A percentile compares a stretch with the other conserved stretches of the same genome.
These are phyloP conservation scores for Neoarius graeffei DNA, from an alignment of 2,113 vertebrate species.

Conservation along the genomic window DNA sequence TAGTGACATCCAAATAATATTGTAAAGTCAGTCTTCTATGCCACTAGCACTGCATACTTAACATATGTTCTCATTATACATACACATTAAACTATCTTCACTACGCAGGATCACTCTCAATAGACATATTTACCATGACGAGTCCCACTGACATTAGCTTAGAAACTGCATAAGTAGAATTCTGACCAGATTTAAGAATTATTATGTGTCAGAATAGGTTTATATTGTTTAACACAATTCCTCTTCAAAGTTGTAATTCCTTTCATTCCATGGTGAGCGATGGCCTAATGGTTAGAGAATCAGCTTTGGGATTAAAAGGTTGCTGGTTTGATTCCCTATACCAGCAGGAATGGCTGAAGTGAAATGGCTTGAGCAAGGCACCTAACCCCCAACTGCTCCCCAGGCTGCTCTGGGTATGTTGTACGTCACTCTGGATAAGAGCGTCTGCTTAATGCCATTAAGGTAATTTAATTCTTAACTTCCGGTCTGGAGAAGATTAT, in stretches of 20 bases:
- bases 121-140: not conserved
- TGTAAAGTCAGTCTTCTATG: not conserved
- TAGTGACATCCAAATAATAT: not conserved
- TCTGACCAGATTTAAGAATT: not conserved
- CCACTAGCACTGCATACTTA: not conserved
- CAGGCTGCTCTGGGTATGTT: no score
- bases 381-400: no score
- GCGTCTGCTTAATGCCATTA: no score
- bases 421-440: no score
- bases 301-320: no score
- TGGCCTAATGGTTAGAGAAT: no score
- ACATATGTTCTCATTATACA: not conserved
- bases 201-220: not conserved
- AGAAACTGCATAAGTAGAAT: not conserved
- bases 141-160: not conserved
- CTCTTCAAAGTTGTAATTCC: not conserved
- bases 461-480: not conserved
- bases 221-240: not conserved
- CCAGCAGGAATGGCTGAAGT: no score
- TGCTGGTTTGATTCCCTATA: no score
- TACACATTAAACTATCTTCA: not conserved
- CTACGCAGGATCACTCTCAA: not conserved
- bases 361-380: no score
- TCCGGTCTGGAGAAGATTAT: not conserved
- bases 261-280: not conserved